Base-by-base conservation (phyloP, 2,888 invertebrate genomes). In the Melipona bicolor region DNA sequence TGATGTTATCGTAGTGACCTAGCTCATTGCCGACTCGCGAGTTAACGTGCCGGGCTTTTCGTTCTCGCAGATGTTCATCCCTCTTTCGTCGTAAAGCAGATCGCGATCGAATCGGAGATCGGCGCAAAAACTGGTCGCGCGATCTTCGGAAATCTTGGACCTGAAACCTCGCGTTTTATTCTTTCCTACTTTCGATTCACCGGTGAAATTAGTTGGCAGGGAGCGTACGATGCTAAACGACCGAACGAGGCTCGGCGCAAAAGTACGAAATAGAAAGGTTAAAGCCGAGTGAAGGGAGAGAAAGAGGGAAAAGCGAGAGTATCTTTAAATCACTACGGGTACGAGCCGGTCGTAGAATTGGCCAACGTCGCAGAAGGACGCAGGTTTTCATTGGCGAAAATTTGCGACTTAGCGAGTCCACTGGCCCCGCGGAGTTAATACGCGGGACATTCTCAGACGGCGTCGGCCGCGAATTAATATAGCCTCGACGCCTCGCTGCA, bases 381-480 rank as follows among this genome's bases (percentile, higher is more conserved):
- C 68, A 83, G 78, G 71, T 84, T 88, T 88, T 87, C 82, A 85
- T 88, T 69, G 84, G 84, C 71, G 82, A 83, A 89, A 88, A 89
- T 78, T 89, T 89, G 85, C 72, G 81, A 85, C 76, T 56, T 79
- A 74, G 61, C 69, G 64, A 80, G 90, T 86, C 87, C 88, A 88
- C 84, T 82, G 88, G 87, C 90, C 90, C 61, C 87, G 13, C 21
- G n/a, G 67, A 76, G 81, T 86, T 90, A 90, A 90, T 90, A 87
- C 89, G 83, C 81, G 78, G 65, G 82, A 88, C 90, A 90, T 90
- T 90, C 90, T 91, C 90, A 91, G 91, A 91, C 91, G 88, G 87
- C 91, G 90, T 88, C 90, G 89, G 88, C 73, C 83, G 83, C 78
- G 90, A 91, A 91, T 91, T 91, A 91, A 91, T 91, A 91, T 91